Evolutionary conservation across 2,113 vertebrate species (phyloP).

Genomic region (Pionites leucogaster): DNA sequence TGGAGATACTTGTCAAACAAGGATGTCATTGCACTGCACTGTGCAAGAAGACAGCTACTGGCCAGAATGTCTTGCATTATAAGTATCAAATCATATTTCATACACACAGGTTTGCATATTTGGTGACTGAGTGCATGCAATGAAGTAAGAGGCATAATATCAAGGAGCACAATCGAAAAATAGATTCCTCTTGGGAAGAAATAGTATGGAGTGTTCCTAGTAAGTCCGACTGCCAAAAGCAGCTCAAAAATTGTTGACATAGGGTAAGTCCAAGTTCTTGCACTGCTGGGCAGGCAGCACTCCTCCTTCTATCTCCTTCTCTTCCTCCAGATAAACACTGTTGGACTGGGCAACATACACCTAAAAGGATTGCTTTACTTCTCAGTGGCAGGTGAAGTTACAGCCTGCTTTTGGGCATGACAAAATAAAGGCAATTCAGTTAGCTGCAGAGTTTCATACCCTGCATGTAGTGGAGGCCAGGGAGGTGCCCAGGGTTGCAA

Average conservation of each 20-base stretch:
- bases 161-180: not conserved
- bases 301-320: not conserved
- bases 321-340: not conserved
- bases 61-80: not conserved
- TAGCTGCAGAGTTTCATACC: not conserved
- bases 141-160: not conserved
- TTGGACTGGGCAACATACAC: not conserved
- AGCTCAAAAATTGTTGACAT: not conserved
- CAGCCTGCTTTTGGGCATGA: not conserved
- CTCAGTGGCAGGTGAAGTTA: not conserved
- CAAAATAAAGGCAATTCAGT: not conserved
- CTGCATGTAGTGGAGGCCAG: not conserved
- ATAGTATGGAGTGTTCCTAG: not conserved
- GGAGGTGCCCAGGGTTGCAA: rapidly evolving
- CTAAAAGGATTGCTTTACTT: not conserved
- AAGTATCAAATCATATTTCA: not conserved
- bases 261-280: not conserved
- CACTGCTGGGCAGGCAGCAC: not conserved
- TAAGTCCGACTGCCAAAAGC: not conserved
- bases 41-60: not conserved
- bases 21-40: not conserved
- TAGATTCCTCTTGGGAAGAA: not conserved
- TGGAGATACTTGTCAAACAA: not conserved
- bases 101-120: not conserved
- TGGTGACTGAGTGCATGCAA: not conserved